phyloP scores from a whole-genome alignment of 35 echinoderm and acorn worm species.

The Eucidaris tribuloides region DNA sequence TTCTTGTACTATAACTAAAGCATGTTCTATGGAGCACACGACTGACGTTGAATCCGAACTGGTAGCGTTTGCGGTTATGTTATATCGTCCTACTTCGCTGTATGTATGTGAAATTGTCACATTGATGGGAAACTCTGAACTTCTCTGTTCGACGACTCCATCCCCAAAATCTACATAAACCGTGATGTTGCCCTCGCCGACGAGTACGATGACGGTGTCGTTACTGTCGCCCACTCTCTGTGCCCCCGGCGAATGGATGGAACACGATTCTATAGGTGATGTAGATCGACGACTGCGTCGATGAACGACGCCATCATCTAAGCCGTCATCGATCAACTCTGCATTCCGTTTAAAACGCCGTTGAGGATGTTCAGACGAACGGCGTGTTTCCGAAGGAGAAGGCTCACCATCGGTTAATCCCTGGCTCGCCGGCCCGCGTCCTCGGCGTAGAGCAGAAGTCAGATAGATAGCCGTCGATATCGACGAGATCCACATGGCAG shows the following conservation, averaged over 20 bases:
- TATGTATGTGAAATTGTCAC: not conserved
- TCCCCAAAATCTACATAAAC: not conserved
- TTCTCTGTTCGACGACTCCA: not conserved
- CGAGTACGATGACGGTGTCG: not conserved
- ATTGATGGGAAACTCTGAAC: not conserved
- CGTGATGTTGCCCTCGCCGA: not conserved
- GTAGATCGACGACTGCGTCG: not conserved
- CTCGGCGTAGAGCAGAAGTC: not conserved
- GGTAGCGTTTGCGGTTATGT: not conserved
- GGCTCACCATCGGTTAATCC: not conserved
- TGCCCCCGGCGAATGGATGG: not conserved
- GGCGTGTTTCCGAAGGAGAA: not conserved
- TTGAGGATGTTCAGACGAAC: not conserved
- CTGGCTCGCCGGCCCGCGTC: not conserved
- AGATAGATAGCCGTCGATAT: not conserved
- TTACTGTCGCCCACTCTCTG: not conserved
- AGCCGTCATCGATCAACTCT: not conserved
- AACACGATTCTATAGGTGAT: conserved; percentile 20
- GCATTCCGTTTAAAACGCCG: not conserved
- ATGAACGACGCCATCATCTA: not conserved
- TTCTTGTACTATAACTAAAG: not conserved
- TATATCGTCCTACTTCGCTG: not conserved
- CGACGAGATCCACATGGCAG: not conserved
- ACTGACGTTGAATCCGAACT: not conserved
- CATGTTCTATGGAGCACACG: not conserved